Conservation (phyloP, 2,113 vertebrate genomes). For the Anseranas semipalmata region DNA sequence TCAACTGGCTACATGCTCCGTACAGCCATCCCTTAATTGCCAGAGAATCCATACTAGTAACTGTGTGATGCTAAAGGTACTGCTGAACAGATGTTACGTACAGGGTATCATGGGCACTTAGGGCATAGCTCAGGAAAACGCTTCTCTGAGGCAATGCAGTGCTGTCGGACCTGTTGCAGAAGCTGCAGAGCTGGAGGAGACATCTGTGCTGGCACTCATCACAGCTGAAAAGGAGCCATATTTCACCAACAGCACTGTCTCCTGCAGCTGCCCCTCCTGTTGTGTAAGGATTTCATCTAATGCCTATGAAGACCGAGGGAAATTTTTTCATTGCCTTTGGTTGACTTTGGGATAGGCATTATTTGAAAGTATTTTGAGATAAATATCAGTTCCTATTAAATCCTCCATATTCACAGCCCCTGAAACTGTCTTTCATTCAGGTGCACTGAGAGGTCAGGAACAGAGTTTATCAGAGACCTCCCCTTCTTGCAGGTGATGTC, state of each 20-base stretch:
- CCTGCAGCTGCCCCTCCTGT: not conserved
- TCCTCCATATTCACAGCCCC: accelerated
- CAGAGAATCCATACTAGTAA: not conserved
- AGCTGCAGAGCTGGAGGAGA: not conserved
- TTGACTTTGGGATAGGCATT: not conserved
- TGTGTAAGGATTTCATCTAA: not conserved
- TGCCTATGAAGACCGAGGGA: accelerated
- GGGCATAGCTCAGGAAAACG: not conserved
- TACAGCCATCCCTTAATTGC: not conserved
- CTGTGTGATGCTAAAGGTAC: not conserved
- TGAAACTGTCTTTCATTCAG: not conserved
- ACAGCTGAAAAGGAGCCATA: not conserved
- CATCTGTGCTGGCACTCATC: not conserved
- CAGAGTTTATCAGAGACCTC: not conserved
- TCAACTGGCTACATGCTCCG: not conserved
- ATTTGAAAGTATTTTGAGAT: not conserved
- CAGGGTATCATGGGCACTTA: not conserved
- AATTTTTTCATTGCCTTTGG: not conserved
- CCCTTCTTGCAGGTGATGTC: not conserved
- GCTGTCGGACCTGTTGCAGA: not conserved
- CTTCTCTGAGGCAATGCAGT: accelerated
- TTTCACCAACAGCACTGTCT: not conserved
- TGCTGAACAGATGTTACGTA: not conserved
- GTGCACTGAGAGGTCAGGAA: not conserved
- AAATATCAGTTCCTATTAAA: not conserved